Conservation (phyloP, 2,797 vertebrate genomes). For the Anomalospiza imberbis region DNA sequence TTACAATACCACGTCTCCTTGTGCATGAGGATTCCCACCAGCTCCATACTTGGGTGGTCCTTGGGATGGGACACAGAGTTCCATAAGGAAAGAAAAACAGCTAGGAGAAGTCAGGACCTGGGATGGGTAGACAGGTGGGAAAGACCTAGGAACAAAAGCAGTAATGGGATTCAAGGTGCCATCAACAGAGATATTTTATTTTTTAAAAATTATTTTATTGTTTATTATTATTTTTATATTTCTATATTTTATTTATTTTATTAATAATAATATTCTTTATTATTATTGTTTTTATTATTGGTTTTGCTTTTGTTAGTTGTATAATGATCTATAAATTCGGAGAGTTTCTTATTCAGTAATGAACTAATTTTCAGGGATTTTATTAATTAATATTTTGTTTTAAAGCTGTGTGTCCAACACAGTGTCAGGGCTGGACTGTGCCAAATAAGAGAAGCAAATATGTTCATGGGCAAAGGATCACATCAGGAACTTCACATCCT, state of each 20-base stretch:
- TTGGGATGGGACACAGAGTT: not conserved
- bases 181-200: not conserved
- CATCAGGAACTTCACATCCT: not conserved
- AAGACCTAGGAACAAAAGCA: not conserved
- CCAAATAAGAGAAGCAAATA: not conserved
- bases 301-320: not conserved
- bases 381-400: not conserved
- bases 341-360: not conserved
- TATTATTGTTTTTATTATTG: not conserved
- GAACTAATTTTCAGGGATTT: not conserved
- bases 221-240: not conserved
- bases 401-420: not conserved
- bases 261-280: not conserved
- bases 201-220: not conserved
- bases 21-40: not conserved
- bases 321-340: not conserved
- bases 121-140: too few species aligned
- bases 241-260: not conserved
- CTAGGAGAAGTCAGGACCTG: not conserved
- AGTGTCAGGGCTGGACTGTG: not conserved
- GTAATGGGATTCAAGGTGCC: not conserved
- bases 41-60: not conserved
- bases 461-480: not conserved
- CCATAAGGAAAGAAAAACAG: not conserved
- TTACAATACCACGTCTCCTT: not conserved